Conservation (phyloP, 1,140 invertebrate genomes). For the Sinonovacula constricta region DNA sequence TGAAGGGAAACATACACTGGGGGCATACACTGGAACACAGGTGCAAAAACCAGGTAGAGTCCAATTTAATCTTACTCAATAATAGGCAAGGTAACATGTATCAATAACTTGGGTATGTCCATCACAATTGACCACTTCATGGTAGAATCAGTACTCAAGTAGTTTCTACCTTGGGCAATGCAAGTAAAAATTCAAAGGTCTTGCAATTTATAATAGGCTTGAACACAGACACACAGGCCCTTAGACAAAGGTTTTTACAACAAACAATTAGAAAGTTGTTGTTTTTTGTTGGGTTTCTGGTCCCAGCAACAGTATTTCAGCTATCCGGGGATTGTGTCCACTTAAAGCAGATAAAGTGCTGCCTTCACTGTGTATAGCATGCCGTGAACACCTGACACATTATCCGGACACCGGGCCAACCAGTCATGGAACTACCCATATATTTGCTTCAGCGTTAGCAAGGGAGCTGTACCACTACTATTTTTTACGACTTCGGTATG, state of each 20-base stretch:
- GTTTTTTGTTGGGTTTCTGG: background rate
- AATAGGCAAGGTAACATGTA: too few species aligned
- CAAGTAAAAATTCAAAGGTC: too few species aligned
- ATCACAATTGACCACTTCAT: too few species aligned
- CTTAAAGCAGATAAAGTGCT: background rate
- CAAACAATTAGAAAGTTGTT: too few species aligned
- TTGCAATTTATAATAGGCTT: too few species aligned
- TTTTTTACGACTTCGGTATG: background rate
- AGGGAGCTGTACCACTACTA: background rate
- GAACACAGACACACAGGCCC: too few species aligned
- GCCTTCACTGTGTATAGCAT: background rate
- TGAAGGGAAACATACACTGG: constrained; percentile 90
- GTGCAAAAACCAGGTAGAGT: too few species aligned
- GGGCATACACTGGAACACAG: constrained; percentile 87
- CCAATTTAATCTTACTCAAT: too few species aligned
- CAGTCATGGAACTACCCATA: background rate
- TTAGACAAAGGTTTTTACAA: too few species aligned
- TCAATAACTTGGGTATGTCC: too few species aligned
- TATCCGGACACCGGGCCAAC: background rate
- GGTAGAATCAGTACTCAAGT: too few species aligned
- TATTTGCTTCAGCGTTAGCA: background rate
- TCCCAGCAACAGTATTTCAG: background rate
- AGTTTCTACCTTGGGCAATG: too few species aligned
- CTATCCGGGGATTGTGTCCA: background rate
- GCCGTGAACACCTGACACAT: background rate